Evolutionary conservation across 1,140 invertebrate genomes (phyloP), one percentile per base, ranked within the genome.

Genomic region (Liolophura sinensis): DNA sequence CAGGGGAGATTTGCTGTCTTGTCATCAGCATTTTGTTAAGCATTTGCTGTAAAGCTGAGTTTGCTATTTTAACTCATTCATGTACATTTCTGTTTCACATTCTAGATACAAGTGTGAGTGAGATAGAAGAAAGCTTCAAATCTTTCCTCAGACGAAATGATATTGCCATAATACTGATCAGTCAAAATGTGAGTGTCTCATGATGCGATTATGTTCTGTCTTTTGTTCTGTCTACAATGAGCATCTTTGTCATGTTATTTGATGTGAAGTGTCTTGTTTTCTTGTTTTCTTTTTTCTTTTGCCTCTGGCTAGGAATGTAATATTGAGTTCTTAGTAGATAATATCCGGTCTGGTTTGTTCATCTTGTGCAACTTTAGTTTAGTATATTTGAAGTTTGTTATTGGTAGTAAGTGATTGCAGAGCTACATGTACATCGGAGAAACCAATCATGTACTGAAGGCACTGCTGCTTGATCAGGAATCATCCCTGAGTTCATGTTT

Each of bases 161-260:
- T 82, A 96, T 99, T 75, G 97, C 98, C 79, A 99, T 99, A 71
- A 97, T 99, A 78, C 89, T 99, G 15, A 99, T 99, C 70, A 99
- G 98, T 85, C 98, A 99, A 86, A 98, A 97, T 85, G 90, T 92
- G 85, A 87, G 87, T 84, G 58, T 27, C 22, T n/a, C 18, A 51
- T 25, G 16, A 18, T 47, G 47, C 20, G 24, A 60, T 25, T 27
- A 20, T 6, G 12, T 5, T 9, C 20, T 5, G 7, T 24, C 7
- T 54, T 54, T 54, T 7, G 3, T 54, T 12, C 51, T 20, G 51
- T 54, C n/a, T 20, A 12, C 22, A 54, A 54, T n/a, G n/a, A 3
- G 12, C 18, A 54, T 24, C 3, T 3, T 54, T 54, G n/a, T 56
- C 40, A 3, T 47, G 18, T 27, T n/a, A 55, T 40, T 6, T 22